phyloP scores from a whole-genome alignment of 2,797 vertebrate species.

The Chanos chanos region DNA sequence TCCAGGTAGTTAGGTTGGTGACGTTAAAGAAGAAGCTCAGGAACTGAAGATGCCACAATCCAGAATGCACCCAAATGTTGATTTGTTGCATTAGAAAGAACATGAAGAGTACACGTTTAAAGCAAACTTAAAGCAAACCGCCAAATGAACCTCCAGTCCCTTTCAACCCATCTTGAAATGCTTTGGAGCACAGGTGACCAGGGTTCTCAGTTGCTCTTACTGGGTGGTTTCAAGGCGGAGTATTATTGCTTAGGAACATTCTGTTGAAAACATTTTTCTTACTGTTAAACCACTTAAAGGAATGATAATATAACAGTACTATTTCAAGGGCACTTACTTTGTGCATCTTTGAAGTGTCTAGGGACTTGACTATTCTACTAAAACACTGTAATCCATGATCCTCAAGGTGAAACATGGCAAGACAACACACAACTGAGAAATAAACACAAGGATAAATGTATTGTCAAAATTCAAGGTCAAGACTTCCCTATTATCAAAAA shows the following conservation, averaged over 20 bases:
- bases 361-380: slow-evolving; percentile 75
- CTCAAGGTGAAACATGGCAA: slow-evolving; percentile 80
- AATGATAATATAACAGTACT: not conserved
- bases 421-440: slow-evolving; percentile 81
- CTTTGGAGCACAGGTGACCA: too few species aligned
- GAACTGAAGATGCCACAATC: too few species aligned
- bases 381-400: slow-evolving; percentile 80
- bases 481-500: too few species aligned
- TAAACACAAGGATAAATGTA: not conserved
- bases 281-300: too few species aligned
- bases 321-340: slow-evolving; percentile 65
- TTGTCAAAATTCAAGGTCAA: too few species aligned
- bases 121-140: not conserved
- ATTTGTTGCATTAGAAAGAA: slow-evolving; percentile 22
- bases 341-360: slow-evolving; percentile 76
- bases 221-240: too few species aligned
- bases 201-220: too few species aligned
- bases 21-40: slow-evolving; percentile 85
- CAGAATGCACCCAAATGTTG: not conserved
- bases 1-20: slow-evolving; percentile 79
- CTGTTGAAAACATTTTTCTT: too few species aligned
- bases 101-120: slow-evolving; percentile 4
- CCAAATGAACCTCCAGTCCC: too few species aligned
- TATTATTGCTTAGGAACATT: too few species aligned
- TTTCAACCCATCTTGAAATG: too few species aligned